Evolutionary conservation across 1,140 invertebrate species (phyloP), one percentile per base, ranked within the genome.

Genomic region (Mactra quadrangularis): DNA sequence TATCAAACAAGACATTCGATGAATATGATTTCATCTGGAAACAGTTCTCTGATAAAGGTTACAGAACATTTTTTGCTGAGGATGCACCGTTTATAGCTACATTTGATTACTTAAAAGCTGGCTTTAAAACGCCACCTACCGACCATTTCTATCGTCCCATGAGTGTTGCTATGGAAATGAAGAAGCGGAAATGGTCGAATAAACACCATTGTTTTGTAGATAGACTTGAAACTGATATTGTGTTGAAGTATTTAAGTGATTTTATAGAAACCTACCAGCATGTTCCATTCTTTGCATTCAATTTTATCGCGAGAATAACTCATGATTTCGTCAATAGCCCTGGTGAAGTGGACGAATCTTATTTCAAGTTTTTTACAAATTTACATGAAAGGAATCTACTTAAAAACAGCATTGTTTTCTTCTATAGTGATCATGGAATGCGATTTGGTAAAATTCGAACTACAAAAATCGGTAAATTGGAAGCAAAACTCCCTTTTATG

Each of bases 351-450:
- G 93, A 94, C 83, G 71, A 83, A 22, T 88, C 90, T 6, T 86
- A 92, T 35, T 75, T 83, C 25, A 79, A 88, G 15, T 91, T 94
- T 82, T 90, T 94, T 1, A 85, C 83, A 53, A 59, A 75, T 15
- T 75, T 94, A n/a, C 71, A 92, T 31, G 68, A 88, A 7, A 78
- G 84, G 41, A 83, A 87, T 19, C 87, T 87, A 45, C 86, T 94
- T 0, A 91, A 94, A 47, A 93, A 95, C 85, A 95, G 95, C 0
- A 90, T 95, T 0, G 90, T 99, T 0, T 94, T 99, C 31, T 95
- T 98, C 22, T 94, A 98, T 85, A 98, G 97, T 88, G 98, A 99
- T 92, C 98, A 99, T 91, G 98, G 98, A 85, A 96, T 98, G 88
- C 92, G 98, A 35, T 98, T 96, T 94, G 97, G 98, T 1, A 93